Percentiles rank a stretch among this genome's conserved stretches.
These are phyloP conservation scores for Charanyca ferruginea DNA, from an alignment of 2,888 invertebrate species.

Conservation along the genomic window DNA sequence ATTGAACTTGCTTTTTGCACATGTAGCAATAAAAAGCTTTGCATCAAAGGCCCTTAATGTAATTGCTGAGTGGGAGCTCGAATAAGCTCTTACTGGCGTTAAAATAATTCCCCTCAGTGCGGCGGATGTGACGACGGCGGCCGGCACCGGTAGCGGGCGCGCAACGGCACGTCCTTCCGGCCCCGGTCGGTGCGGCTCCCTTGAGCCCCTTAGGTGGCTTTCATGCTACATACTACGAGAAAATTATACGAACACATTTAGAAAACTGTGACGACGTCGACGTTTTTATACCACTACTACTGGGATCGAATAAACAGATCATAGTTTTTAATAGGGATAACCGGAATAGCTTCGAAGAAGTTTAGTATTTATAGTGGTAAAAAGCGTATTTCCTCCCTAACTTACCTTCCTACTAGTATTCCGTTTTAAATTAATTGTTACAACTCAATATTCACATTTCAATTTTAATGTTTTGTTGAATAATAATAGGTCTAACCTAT, in stretches of 20 bases:
- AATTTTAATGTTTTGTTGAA: background rate
- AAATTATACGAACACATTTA: constrained; percentile 74
- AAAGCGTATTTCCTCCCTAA: background rate
- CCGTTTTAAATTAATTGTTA: background rate
- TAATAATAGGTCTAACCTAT: too few species aligned
- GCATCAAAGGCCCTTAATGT: constrained; percentile 76
- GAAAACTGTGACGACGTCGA: constrained; percentile 57
- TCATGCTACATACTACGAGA: constrained; percentile 70
- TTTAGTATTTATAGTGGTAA: constrained; percentile 3
- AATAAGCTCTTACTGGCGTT: constrained; percentile 75
- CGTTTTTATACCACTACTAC: constrained; percentile 41
- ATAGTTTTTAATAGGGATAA: constrained; percentile 18
- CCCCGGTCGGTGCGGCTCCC: constrained; percentile 69
- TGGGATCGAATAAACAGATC: constrained; percentile 25
- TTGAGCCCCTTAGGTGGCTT: constrained; percentile 74
- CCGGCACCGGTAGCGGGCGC: constrained; percentile 75
- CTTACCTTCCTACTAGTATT: background rate
- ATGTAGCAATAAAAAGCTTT: constrained; percentile 69
- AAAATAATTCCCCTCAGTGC: constrained; percentile 78
- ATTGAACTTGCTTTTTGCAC: constrained; percentile 65
- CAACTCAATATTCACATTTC: background rate
- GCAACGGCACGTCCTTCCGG: constrained; percentile 81
- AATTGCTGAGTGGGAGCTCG: constrained; percentile 72
- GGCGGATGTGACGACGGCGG: constrained; percentile 77
- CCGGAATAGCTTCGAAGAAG: background rate